Conservation (phyloP, 2,797 vertebrate genomes). For the Dicrostonyx torquatus region DNA sequence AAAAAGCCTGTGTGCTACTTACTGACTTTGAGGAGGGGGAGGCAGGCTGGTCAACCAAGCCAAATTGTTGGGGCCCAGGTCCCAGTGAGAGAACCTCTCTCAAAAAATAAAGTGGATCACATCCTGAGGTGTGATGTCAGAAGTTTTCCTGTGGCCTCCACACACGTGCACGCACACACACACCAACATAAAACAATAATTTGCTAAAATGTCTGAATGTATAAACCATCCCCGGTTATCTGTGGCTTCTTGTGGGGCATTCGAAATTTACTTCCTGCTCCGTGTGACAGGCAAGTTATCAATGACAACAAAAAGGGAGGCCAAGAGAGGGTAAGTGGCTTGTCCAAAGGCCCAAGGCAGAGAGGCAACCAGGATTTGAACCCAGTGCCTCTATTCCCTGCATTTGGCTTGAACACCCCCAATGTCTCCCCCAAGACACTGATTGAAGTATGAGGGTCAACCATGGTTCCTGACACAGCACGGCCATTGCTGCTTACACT, state of each 20-base stretch:
- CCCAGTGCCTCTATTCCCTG: rapidly evolving
- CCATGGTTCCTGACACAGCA: neutral
- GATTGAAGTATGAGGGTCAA: neutral
- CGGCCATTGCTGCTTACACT: neutral
- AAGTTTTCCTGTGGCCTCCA: neutral
- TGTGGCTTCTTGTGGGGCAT: neutral
- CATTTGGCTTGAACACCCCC: rapidly evolving
- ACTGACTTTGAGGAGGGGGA: neutral
- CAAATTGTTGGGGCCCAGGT: neutral
- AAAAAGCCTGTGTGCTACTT: neutral
- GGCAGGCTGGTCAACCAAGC: neutral
- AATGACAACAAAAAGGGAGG: neutral
- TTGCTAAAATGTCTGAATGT: neutral
- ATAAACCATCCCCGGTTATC: neutral
- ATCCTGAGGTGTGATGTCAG: neutral
- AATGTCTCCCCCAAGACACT: rapidly evolving
- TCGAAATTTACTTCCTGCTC: neutral
- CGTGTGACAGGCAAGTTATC: rapidly evolving
- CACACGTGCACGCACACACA: neutral
- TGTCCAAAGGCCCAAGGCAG: neutral
- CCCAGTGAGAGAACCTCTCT: neutral
- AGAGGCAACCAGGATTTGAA: neutral
- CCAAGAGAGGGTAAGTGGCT: no score
- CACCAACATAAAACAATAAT: neutral
- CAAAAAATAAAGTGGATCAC: neutral